Evolutionary conservation across 2,888 invertebrate species (phyloP).

Genomic region (Fissipunctia ypsillon): DNA sequence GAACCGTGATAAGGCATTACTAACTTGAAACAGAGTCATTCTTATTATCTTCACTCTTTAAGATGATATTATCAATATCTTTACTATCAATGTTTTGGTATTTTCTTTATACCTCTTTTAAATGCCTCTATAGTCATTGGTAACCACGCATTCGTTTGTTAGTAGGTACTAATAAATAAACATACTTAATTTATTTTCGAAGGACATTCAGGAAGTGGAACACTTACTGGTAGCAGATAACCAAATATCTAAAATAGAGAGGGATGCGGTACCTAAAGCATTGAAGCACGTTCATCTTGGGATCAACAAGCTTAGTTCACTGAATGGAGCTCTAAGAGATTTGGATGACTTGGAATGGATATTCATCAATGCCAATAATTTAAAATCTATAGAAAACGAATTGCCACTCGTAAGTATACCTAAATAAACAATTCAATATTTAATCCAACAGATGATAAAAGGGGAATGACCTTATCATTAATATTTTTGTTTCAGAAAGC

Average conservation of each 20-base stretch:
- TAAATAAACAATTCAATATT: constrained; percentile 24
- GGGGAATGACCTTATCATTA: constrained; percentile 1
- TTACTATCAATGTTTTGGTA: background rate
- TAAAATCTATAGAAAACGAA: constrained; percentile 94
- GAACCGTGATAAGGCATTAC: background rate
- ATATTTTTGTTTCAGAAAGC: constrained; percentile 83
- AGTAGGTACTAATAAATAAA: background rate
- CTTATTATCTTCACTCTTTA: background rate
- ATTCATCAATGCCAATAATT: constrained; percentile 94
- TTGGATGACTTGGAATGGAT: constrained; percentile 94
- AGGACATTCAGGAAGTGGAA: constrained; percentile 91
- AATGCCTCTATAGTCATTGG: background rate
- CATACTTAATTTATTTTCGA: constrained; percentile 46
- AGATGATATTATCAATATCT: background rate
- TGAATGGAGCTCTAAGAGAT: constrained; percentile 95
- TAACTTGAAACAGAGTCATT: background rate
- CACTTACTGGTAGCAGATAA: constrained; percentile 94
- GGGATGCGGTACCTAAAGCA: constrained; percentile 92
- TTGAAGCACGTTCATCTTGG: constrained; percentile 94
- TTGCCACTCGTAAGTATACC: constrained; percentile 91
- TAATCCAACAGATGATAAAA: background rate
- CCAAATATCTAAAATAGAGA: constrained; percentile 93
- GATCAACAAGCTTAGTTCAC: constrained; percentile 92
- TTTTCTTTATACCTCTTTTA: no score
- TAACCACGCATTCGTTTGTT: background rate